Percentiles rank a stretch among this genome's conserved stretches.
phyloP scores from a whole-genome alignment of 2,797 vertebrate genomes.

The Denticeps clupeoides region DNA sequence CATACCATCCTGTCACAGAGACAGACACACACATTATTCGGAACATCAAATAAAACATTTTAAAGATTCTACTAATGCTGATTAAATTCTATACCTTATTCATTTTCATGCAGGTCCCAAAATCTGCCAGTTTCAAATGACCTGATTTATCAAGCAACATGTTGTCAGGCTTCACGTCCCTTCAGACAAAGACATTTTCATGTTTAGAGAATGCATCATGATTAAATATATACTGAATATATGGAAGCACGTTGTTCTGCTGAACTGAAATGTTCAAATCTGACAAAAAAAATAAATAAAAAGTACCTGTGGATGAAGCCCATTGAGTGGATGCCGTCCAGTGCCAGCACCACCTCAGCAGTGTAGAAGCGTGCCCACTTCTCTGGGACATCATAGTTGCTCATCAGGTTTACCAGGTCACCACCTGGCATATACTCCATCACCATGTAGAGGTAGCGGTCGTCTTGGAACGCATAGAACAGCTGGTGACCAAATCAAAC shows the following conservation, averaged over 20 bases:
- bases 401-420: constrained; percentile 97
- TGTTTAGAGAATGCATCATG: no score
- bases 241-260: no score
- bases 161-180: constrained; percentile 97
- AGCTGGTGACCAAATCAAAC: constrained; percentile 53
- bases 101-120: constrained; percentile 99
- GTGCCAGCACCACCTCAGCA: constrained; percentile 90
- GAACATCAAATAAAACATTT: no score
- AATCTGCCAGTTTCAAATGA: constrained; percentile 96
- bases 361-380: constrained; percentile 99
- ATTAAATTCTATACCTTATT: constrained; percentile 71
- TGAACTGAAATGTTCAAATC: no score
- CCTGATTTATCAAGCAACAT: constrained; percentile 97
- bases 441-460: constrained; percentile 98
- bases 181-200: constrained; percentile 42
- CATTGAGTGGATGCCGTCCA: constrained; percentile 97
- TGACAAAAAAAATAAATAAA: no score
- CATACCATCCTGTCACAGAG: constrained; percentile 78
- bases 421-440: constrained; percentile 99
- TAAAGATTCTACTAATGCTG: no score
- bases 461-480: constrained; percentile 96
- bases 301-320: constrained; percentile 99
- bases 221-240: no score
- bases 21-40: background rate
- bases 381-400: constrained; percentile 95